A percentile compares a stretch with the other conserved stretches of the same genome.
Evolutionary conservation across 1,140 invertebrate genomes (phyloP).

Genomic region (Heterodera schachtii): DNA sequence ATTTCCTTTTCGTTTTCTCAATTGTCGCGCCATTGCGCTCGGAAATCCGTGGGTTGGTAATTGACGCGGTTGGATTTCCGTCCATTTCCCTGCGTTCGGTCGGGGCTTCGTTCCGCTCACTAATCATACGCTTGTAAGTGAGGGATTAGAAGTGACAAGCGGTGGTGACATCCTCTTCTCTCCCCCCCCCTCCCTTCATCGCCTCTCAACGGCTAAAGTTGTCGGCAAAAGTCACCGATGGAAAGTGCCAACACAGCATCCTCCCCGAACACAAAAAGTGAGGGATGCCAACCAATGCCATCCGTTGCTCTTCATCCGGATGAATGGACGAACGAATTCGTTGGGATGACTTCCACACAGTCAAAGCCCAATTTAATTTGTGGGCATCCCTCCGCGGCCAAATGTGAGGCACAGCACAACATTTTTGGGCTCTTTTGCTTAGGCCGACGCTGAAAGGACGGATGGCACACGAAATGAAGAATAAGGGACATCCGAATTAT

Average conservation of each 20-base stretch:
- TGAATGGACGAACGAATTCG: not conserved
- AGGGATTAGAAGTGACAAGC: not conserved
- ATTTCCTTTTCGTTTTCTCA: not conserved
- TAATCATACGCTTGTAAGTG: not conserved
- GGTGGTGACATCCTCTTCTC: too few species aligned
- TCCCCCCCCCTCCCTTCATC: too few species aligned
- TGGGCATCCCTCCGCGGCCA: not conserved
- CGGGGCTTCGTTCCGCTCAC: not conserved
- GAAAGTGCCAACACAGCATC: not conserved
- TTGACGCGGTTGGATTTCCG: not conserved
- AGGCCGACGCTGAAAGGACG: not conserved
- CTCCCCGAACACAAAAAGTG: not conserved
- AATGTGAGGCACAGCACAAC: not conserved
- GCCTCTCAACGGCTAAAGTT: not conserved
- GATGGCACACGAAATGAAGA: not conserved
- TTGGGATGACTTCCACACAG: not conserved
- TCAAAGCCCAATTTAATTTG: not conserved
- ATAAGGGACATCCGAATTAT: not conserved
- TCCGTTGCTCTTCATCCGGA: not conserved
- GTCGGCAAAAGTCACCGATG: not conserved
- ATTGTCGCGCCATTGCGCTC: not conserved
- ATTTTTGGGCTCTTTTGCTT: not conserved
- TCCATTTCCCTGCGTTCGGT: not conserved
- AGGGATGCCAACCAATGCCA: not conserved
- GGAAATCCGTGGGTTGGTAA: not conserved